Conservation (phyloP, 2,797 vertebrate genomes). For the Naso thynnoides region DNA sequence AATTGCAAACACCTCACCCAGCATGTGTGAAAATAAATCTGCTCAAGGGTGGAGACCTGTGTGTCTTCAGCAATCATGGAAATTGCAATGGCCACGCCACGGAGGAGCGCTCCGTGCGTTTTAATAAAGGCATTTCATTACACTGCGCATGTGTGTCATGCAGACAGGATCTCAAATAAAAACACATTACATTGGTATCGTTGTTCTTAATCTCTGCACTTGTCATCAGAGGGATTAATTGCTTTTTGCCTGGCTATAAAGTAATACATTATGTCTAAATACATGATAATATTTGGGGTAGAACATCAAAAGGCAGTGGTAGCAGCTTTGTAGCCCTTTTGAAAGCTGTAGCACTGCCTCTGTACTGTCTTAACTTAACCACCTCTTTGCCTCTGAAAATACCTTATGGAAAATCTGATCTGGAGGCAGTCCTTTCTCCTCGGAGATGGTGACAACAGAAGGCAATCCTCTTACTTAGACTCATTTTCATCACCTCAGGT, state of each 20-base stretch:
- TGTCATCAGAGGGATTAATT: conserved; percentile 67
- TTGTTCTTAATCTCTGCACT: conserved; percentile 49
- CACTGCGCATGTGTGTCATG: conserved; percentile 61
- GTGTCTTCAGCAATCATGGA: conserved; percentile 84
- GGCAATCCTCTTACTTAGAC: conserved; percentile 62
- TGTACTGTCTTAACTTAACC: conserved; percentile 69
- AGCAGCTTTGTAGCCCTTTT: conserved; percentile 56
- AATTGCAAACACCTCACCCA: conserved; percentile 87
- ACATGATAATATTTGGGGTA: conserved; percentile 62
- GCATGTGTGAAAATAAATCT: conserved; percentile 89
- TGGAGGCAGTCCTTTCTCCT: conserved; percentile 69
- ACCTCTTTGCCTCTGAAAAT: conserved; percentile 67
- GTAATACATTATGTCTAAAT: conserved; percentile 55
- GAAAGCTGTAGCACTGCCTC: conserved; percentile 64
- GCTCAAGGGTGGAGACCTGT: conserved; percentile 82
- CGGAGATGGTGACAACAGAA: conserved; percentile 68
- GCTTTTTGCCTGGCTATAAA: conserved; percentile 61
- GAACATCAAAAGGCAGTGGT: conserved; percentile 64
- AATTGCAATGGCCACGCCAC: conserved; percentile 78
- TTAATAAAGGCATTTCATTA: conserved; percentile 80
- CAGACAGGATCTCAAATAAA: conserved; percentile 48
- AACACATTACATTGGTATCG: conserved; percentile 55
- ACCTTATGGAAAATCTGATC: conserved; percentile 78
- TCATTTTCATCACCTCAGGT: conserved; percentile 79
- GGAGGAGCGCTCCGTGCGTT: conserved; percentile 62